Evolutionary conservation across 37 sponge, comb jelly and placozoan genomes (phyloP), one percentile per base, ranked within the genome.

Genomic region (Chondrosia reniformis): DNA sequence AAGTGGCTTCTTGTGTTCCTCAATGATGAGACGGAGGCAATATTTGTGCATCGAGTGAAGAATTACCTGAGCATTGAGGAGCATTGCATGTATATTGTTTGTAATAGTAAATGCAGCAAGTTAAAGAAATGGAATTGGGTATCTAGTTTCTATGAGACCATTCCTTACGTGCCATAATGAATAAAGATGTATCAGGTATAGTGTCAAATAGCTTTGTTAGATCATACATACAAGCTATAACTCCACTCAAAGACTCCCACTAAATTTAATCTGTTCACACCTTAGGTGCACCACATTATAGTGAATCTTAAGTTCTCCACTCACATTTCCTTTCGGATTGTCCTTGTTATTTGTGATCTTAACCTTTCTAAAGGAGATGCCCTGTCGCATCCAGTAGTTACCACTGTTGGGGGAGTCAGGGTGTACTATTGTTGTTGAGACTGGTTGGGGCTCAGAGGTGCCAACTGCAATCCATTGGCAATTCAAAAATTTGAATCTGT

Each of bases 401-500:
- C 88, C 88, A 59, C 63, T 82, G 62, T 82, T 82, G 19, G 88
- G 88, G 28, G 88, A 87, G 55, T 87, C 88, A 24, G 88, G 83
- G 28, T 87, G 88, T 24, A 77, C 38, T 63, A 79, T 83, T 25
- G 46, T 79, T 37, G 36, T 69, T 17, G 67, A 28, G 24, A n/a
- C 75, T 1, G 93, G 84, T 55, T 87, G 89, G 24, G 83, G 86
- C 66, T 90, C 90, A 21, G 90, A 76, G 43, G 74, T 87, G 10
- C 92, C 96, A 22, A 88, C 92, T 30, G 87, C 79, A 31, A 95
- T 63, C 97, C 97, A 96, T 45, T 80, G 56, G 12, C 45, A 57
- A 33, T 93, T 92, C 6, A 91, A 84, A 55, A 88, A 96, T 56
- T 96, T 96, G 84, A 87, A 96, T 24, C 97, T 74, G 75, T 93